phyloP scores from a whole-genome alignment of 2,113 vertebrate genomes.

The Macrotus californicus region DNA sequence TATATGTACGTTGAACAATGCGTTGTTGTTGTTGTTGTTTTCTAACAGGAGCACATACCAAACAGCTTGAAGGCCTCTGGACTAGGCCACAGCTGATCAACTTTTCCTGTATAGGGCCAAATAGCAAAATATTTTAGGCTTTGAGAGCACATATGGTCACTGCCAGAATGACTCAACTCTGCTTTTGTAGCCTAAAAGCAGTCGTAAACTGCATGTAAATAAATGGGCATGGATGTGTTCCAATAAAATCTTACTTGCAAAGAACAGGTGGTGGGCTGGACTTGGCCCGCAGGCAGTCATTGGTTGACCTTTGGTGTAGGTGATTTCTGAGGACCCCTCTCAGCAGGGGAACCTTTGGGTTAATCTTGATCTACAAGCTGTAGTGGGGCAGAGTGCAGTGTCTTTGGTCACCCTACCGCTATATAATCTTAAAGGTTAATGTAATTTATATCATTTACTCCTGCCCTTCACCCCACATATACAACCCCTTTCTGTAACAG shows the following conservation, averaged over 20 bases:
- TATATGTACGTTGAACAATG: background rate
- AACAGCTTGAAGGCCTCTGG: background rate
- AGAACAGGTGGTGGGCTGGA: background rate
- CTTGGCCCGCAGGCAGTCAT: background rate
- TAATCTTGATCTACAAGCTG: background rate
- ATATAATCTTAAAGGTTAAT: background rate
- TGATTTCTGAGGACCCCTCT: background rate
- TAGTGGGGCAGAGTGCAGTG: fast-evolving
- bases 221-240: background rate
- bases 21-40: background rate
- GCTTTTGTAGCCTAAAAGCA: background rate
- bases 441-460: background rate
- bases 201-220: background rate
- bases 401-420: background rate
- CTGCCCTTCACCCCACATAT: background rate
- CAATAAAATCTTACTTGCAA: background rate
- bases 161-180: background rate
- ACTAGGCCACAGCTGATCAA: background rate
- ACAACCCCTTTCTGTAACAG: background rate
- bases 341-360: background rate
- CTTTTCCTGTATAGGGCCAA: background rate
- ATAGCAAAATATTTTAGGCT: background rate
- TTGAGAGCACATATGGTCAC: background rate
- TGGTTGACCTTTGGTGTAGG: background rate
- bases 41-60: background rate